Evolutionary conservation across 2,888 invertebrate genomes (phyloP).

Genomic region (Plebejus argus): DNA sequence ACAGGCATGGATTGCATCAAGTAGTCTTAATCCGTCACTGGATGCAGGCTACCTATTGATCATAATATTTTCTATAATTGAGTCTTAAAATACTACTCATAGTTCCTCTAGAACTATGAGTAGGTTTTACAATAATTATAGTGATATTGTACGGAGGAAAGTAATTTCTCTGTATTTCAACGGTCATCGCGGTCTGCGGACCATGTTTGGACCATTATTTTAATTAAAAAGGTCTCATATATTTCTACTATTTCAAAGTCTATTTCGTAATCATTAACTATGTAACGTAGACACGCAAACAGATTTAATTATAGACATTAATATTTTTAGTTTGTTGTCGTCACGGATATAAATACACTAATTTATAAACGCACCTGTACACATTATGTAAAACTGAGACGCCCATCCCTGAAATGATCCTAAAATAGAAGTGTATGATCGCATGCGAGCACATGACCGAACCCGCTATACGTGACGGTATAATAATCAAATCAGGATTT

Average conservation of each 20-base stretch:
- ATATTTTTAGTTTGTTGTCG: neutral
- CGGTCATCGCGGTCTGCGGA: too few species aligned
- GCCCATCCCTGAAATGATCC: slow-evolving; percentile 4
- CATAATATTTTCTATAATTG: too few species aligned
- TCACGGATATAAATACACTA: neutral
- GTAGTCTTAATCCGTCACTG: too few species aligned
- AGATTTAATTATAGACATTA: slow-evolving; percentile 15
- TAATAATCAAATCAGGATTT: neutral
- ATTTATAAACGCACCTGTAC: slow-evolving; percentile 13
- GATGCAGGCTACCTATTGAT: too few species aligned
- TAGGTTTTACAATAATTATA: too few species aligned
- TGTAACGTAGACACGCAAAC: neutral
- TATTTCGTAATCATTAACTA: neutral
- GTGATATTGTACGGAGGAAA: too few species aligned
- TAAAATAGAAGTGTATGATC: neutral
- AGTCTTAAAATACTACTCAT: too few species aligned
- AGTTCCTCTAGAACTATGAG: too few species aligned
- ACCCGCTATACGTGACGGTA: neutral
- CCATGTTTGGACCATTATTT: neutral
- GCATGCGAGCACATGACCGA: neutral
- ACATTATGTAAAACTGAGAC: slow-evolving; percentile 9
- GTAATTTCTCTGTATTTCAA: too few species aligned
- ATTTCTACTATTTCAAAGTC: neutral
- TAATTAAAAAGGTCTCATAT: neutral
- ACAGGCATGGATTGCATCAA: too few species aligned